Percentiles rank a stretch among this genome's conserved stretches.
These are phyloP conservation scores for Sinocyclocheilus grahami DNA, from an alignment of 2,113 vertebrate species.

Conservation along the genomic window DNA sequence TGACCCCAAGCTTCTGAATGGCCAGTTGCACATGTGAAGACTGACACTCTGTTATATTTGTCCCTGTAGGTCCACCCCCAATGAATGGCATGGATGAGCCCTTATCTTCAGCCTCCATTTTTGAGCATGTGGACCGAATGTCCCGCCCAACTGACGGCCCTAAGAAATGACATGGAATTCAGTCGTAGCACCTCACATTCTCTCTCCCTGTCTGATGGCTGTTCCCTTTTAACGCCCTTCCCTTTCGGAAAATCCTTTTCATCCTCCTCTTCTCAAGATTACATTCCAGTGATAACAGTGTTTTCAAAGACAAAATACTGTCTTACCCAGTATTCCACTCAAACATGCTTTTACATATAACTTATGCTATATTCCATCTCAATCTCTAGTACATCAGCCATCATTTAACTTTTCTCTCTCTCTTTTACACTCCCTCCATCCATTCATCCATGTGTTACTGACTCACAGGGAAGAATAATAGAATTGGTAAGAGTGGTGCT, in stretches of 20 bases:
- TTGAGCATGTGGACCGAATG: constrained; percentile 92
- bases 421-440: constrained; percentile 16
- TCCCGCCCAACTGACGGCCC: constrained; percentile 84
- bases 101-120: constrained; percentile 90
- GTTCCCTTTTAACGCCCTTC: not conserved
- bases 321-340: not conserved
- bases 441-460: constrained; percentile 20
- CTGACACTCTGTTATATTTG: not conserved
- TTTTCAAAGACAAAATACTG: not conserved
- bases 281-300: not conserved
- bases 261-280: constrained; percentile 15
- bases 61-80: constrained; percentile 80
- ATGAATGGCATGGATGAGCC: constrained; percentile 78
- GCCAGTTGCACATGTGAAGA: not conserved
- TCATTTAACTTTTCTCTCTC: constrained; percentile 7
- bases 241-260: not conserved
- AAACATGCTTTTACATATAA: not conserved
- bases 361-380: not conserved
- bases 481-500: constrained; percentile 52
- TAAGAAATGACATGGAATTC: constrained; percentile 33
- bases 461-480: constrained; percentile 58
- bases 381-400: not conserved
- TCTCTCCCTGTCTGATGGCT: not conserved
- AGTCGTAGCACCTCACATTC: not conserved
- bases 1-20: not conserved